Base-by-base conservation (phyloP, 2,113 vertebrate genomes). In the Falcunculus frontatus region DNA sequence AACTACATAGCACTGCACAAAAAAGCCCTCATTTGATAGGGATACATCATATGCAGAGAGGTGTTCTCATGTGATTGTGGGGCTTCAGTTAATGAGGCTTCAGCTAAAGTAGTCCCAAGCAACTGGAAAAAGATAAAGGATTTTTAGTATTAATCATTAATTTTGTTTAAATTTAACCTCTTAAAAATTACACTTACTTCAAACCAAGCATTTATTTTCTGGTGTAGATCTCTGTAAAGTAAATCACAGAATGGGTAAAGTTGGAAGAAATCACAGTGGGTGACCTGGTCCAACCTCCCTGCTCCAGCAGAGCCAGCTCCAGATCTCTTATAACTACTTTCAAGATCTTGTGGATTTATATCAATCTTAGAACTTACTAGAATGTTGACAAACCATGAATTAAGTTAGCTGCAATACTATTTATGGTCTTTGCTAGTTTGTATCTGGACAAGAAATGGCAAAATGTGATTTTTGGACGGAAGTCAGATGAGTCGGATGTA, bases 381-480 rank as follows among this genome's bases (percentile, higher is more conserved):
- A 87, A 89, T 84, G 80, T 89, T 97, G 94, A 59, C 16, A 91
- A 90, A 95, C 91, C 46, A 29, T 92, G 63, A 96, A 55, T 86
- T 90, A 82, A 84, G 39, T 59, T 95, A 87, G 56, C 72, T 82
- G 56, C 35, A 79, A 1, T 78, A 78, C 26, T 96, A 1, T 87
- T 93, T 72, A 80, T 78, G 81, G 92, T 94, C 96, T 97, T 73
- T 7, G 17, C 76, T 95, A 94, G 90, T 87, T 92, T 93, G 74
- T 84, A 50, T 93, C 92, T 93, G 96, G 87, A 75, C 75, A 78
- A 68, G 11, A 49, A 57, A 41, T 60, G 33, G 90, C 96, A 53
- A 79, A 87, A 88, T 69, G 49, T 6, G 10, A 12, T 46, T 95
- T 90, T 85, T 93, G 37, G 42, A 81, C 73, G 86, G 46, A 72